phyloP scores from a whole-genome alignment of 2,797 vertebrate species.

The Chromobotia macracanthus region DNA sequence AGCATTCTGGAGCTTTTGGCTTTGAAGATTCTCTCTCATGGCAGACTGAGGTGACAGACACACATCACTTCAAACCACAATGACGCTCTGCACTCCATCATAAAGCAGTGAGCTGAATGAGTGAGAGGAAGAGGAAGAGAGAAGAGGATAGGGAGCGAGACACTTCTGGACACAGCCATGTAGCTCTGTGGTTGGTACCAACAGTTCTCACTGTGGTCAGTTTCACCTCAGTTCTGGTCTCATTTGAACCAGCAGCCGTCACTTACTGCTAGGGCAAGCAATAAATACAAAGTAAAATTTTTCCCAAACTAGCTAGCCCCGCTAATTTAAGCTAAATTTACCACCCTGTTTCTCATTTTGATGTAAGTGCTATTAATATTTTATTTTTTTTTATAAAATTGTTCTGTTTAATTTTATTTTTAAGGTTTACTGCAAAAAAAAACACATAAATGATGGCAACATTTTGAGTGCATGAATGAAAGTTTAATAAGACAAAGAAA shows the following conservation, averaged over 20 bases:
- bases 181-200: not conserved
- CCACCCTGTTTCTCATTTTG: too few relatives aligned
- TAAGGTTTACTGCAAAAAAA: too few relatives aligned
- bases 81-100: not conserved
- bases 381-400: too few relatives aligned
- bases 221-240: not conserved
- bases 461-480: too few relatives aligned
- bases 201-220: not conserved
- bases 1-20: constrained; percentile 34
- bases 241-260: constrained; percentile 23
- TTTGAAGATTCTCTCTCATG: constrained; percentile 36
- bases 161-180: not conserved
- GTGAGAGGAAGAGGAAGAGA: not conserved
- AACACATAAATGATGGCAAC: too few relatives aligned
- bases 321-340: not conserved
- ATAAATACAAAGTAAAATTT: not conserved
- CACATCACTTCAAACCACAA: constrained; percentile 5
- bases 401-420: too few relatives aligned
- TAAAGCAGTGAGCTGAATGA: constrained; percentile 8
- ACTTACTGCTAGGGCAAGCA: not conserved
- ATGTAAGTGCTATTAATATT: too few relatives aligned
- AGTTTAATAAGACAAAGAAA: too few relatives aligned
- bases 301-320: not conserved
- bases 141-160: not conserved
- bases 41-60: constrained; percentile 1